Evolutionary conservation across 1,140 invertebrate genomes (phyloP).

Genomic region (Leptopilina clavipes): DNA sequence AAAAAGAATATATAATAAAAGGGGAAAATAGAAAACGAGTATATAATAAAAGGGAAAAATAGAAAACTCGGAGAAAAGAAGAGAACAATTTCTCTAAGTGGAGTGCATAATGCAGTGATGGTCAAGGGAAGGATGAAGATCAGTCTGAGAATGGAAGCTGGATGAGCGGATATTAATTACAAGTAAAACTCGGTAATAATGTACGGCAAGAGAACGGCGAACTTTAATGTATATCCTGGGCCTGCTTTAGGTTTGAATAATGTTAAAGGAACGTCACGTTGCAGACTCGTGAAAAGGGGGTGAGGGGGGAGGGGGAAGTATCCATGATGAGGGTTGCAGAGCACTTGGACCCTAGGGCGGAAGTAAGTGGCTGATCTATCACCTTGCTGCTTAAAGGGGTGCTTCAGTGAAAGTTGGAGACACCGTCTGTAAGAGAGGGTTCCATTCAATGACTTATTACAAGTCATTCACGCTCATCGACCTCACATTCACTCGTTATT

Average conservation of each 20-base stretch:
- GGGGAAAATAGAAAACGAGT: no score
- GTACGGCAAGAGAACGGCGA: slow-evolving; percentile 55
- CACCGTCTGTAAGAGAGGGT: slow-evolving; percentile 49
- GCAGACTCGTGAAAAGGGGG: background rate
- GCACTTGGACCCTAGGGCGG: slow-evolving; percentile 55
- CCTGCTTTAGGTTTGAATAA: slow-evolving; percentile 54
- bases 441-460: slow-evolving; percentile 65
- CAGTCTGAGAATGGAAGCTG: background rate
- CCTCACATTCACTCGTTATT: slow-evolving; percentile 40
- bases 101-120: background rate
- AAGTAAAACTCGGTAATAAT: slow-evolving; percentile 53
- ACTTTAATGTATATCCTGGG: slow-evolving; percentile 57
- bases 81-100: background rate
- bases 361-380: slow-evolving; percentile 65
- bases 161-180: slow-evolving; percentile 21
- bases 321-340: slow-evolving; percentile 48
- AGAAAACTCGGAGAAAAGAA: no score
- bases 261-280: slow-evolving; percentile 40
- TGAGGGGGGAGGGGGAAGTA: background rate
- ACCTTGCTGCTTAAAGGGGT: slow-evolving; percentile 50
- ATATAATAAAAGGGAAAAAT: no score
- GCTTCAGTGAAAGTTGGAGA: slow-evolving; percentile 47
- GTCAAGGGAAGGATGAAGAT: background rate
- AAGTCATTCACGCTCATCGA: slow-evolving; percentile 57
- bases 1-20: no score